These are phyloP conservation scores for Polydrusus tereticollis DNA, from an alignment of 2,888 invertebrate species.

Conservation along the genomic window DNA sequence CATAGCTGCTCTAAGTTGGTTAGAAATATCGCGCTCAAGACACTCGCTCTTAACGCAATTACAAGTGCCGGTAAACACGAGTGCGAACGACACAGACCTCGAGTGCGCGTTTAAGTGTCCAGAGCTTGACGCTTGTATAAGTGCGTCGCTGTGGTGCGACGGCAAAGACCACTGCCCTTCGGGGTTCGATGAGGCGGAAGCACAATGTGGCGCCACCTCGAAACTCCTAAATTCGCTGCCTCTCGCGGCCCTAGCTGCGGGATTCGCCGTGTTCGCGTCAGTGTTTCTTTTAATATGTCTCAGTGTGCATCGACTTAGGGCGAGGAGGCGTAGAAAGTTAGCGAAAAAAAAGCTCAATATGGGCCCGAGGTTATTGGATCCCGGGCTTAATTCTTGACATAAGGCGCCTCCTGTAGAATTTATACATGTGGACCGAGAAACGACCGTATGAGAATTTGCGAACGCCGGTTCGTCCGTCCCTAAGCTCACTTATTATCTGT, in stretches of 20 bases:
- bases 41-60: slow-evolving; percentile 74
- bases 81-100: slow-evolving; percentile 70
- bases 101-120: slow-evolving; percentile 77
- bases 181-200: slow-evolving; percentile 79
- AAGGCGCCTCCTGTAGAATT: slow-evolving; percentile 92
- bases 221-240: slow-evolving; percentile 70
- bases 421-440: slow-evolving; percentile 93
- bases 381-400: slow-evolving; percentile 85
- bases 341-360: slow-evolving; percentile 69
- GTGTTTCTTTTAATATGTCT: slow-evolving; percentile 73
- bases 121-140: slow-evolving; percentile 84
- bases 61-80: slow-evolving; percentile 68
- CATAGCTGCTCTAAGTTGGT: slow-evolving; percentile 82
- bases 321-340: slow-evolving; percentile 69
- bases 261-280: slow-evolving; percentile 71
- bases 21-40: slow-evolving; percentile 77
- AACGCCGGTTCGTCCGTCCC: slow-evolving; percentile 64
- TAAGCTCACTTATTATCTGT: slow-evolving; percentile 66
- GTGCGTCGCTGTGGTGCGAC: slow-evolving; percentile 81
- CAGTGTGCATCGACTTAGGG: slow-evolving; percentile 72
- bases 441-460: slow-evolving; percentile 81
- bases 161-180: slow-evolving; percentile 77
- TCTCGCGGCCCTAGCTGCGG: slow-evolving; percentile 72
- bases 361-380: slow-evolving; percentile 76
- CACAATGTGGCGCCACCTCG: slow-evolving; percentile 74